Percentiles rank a stretch among this genome's conserved stretches.
Evolutionary conservation across 2,113 vertebrate species (phyloP).

Genomic region (Melanerpes formicivorus): DNA sequence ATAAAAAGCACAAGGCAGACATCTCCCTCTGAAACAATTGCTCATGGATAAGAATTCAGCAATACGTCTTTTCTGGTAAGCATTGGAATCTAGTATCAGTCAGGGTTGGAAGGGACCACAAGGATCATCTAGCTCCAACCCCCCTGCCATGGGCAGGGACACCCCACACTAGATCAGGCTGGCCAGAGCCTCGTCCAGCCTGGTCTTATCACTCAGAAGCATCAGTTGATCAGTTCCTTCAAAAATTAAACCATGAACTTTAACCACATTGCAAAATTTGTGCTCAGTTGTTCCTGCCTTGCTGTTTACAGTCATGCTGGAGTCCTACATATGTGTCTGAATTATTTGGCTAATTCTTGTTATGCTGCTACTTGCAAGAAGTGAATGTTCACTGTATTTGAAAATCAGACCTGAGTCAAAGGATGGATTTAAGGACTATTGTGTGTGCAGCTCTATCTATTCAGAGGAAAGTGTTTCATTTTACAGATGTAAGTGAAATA

Average conservation of each 20-base stretch:
- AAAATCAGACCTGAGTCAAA: not conserved
- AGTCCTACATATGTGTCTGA: not conserved
- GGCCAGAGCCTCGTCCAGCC: too few species aligned
- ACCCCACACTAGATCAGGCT: too few species aligned
- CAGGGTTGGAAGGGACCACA: too few species aligned
- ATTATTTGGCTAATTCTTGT: not conserved
- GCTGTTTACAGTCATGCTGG: not conserved
- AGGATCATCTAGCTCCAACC: too few species aligned
- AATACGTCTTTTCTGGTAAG: not conserved
- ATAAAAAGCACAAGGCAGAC: not conserved
- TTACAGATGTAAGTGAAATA: slow-evolving; percentile 4
- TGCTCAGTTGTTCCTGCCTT: not conserved
- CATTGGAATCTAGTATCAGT: not conserved
- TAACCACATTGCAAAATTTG: not conserved
- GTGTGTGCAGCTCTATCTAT: not conserved
- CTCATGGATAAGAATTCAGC: not conserved
- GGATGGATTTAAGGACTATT: not conserved
- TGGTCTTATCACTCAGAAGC: not conserved
- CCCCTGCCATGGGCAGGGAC: too few species aligned
- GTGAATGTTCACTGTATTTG: not conserved
- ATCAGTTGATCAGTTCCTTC: not conserved
- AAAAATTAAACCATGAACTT: not conserved
- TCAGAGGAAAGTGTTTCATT: not conserved
- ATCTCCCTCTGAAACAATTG: not conserved
- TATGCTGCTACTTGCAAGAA: not conserved